Base-by-base conservation (phyloP, 1,140 invertebrate species). In the Drosophila baimaii region DNA sequence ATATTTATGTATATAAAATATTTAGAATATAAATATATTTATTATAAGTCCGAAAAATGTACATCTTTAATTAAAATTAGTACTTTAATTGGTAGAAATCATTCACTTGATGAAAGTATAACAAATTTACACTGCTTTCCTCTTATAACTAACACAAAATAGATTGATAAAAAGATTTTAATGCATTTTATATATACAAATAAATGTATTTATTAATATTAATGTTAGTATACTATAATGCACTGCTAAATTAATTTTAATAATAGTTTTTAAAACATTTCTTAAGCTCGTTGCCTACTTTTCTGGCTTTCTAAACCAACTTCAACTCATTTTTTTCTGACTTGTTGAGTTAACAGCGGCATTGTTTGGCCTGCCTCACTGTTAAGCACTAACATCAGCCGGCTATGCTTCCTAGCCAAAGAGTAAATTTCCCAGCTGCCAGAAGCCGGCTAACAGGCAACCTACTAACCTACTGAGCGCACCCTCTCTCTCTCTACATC, bases 381-480 rank as follows among this genome's bases (percentile, higher is more conserved):
- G 29, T 33, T 54, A 46, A 15, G 37, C 12, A 5, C 35, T 51
- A 59, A 54, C 55, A 64, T 25, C 41, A 41, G 1, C 41, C 69
- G 65, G 65, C 46, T 31, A 23, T 5, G 27, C 5, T 27, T 3
- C 5, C 8, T 3, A 1, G 5, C 1, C 27, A n/a, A 47, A 43
- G 84, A 88, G 84, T 31, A 74, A 88, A 88, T 75, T 62, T 84
- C 84, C 84, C 62, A 27, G n/a, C 58, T 17, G 6, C 15, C 29
- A 27, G 35, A 68, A 57, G 59, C 64, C 68, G 81, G 77, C 61
- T 64, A 37, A 29, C 41, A 57, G 62, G 25, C 84, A 88, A 89
- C 84, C 84, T 88, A 88, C 80, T 88, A 88, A 88, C 84, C 84
- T 81, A 88, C 41, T 88, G 84, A 81, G 73, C 35, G 33, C 43